phyloP scores from a whole-genome alignment of 2,797 vertebrate species.

The Linurgus olivaceus region DNA sequence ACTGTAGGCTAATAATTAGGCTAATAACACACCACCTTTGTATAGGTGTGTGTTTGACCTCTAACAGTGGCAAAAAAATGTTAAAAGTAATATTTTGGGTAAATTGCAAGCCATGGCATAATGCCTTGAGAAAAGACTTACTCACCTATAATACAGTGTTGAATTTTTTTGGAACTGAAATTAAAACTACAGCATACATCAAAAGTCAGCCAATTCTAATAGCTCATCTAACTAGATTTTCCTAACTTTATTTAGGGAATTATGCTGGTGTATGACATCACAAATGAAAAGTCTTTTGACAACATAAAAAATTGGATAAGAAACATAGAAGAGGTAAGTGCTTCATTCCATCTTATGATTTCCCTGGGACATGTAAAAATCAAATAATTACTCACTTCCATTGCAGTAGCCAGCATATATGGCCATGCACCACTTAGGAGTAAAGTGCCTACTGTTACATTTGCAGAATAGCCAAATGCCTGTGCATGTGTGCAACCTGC shows the following conservation, averaged over 20 bases:
- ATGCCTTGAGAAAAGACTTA: not conserved
- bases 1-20: not conserved
- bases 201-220: not conserved
- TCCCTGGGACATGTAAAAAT: not conserved
- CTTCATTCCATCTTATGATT: accelerated
- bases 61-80: not conserved
- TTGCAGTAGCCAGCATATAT: not conserved
- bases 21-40: not conserved
- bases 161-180: not conserved
- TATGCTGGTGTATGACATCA: conserved; percentile 98
- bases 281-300: conserved; percentile 98
- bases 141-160: not conserved
- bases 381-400: not conserved
- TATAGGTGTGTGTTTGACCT: not conserved
- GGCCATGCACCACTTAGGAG: not conserved
- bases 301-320: conserved; percentile 99
- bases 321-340: conserved; percentile 95
- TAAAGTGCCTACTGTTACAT: not conserved
- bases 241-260: conserved; percentile 83
- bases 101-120: not conserved
- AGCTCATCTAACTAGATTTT: not conserved
- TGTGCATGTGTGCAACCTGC: not conserved
- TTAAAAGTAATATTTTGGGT: not conserved
- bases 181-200: not conserved
- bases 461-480: not conserved